phyloP scores from a whole-genome alignment of 2,797 vertebrate species.

The Octomys mimax region DNA sequence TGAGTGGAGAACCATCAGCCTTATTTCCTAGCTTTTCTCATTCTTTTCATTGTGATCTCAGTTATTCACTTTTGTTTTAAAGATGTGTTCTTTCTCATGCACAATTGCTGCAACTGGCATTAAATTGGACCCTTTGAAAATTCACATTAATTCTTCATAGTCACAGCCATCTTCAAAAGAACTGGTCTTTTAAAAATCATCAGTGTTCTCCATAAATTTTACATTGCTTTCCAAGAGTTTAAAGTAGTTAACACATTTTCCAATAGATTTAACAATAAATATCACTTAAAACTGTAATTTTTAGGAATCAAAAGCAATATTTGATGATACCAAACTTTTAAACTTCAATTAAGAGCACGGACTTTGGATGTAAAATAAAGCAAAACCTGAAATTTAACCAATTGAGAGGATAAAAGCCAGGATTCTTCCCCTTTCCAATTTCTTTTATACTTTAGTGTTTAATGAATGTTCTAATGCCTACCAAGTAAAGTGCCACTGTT shows the following conservation, averaged over 20 bases:
- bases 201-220: constrained; percentile 7
- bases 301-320: constrained; percentile 44
- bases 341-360: not conserved
- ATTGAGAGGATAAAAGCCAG: not conserved
- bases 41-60: constrained; percentile 11
- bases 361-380: constrained; percentile 35
- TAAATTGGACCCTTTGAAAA: constrained; percentile 31
- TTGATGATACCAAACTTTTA: not conserved
- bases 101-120: not conserved
- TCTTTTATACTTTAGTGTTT: constrained; percentile 47
- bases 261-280: constrained; percentile 48
- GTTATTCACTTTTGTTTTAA: constrained; percentile 18
- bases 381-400: constrained; percentile 15
- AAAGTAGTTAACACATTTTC: constrained; percentile 44
- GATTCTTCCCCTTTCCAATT: constrained; percentile 24
- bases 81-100: not conserved
- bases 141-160: constrained; percentile 20
- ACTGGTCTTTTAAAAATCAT: no score
- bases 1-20: not conserved
- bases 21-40: constrained; percentile 40
- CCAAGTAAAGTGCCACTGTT: not conserved
- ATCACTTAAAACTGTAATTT: constrained; percentile 32
- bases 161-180: not conserved
- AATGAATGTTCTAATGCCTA: not conserved
- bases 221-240: constrained; percentile 52